These are phyloP conservation scores for Sycophila texana DNA, from an alignment of 2,888 invertebrate species.

Conservation along the genomic window DNA sequence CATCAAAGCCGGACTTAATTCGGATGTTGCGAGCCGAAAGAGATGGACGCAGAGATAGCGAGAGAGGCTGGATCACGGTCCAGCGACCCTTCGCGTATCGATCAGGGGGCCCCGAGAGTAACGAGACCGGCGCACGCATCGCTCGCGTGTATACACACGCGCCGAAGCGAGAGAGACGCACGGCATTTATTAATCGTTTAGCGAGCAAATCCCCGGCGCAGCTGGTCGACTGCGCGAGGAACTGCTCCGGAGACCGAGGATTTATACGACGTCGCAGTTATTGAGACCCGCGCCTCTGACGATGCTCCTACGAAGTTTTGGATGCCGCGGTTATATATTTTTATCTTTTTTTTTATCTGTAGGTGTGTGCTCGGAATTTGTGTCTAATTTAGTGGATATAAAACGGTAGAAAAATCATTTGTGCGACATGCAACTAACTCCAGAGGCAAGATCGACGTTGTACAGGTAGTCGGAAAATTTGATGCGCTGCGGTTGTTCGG, in stretches of 20 bases:
- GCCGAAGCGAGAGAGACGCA: background rate
- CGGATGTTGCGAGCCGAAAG: slow-evolving; percentile 21
- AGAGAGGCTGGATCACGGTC: background rate
- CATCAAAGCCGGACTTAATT: slow-evolving; percentile 30
- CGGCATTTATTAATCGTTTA: slow-evolving; percentile 45
- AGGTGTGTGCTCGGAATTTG: too few relatives aligned
- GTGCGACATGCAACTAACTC: too few relatives aligned
- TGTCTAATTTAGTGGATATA: too few relatives aligned
- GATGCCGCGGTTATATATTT: too few relatives aligned
- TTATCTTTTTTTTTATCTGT: too few relatives aligned
- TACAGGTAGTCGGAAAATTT: too few relatives aligned
- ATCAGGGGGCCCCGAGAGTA: slow-evolving; percentile 17
- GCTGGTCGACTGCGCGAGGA: background rate
- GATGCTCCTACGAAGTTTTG: too few relatives aligned
- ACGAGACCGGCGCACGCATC: slow-evolving; percentile 6
- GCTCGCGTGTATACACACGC: background rate
- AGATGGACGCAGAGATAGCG: background rate
- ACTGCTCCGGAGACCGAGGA: background rate
- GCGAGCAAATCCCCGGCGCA: slow-evolving; percentile 3
- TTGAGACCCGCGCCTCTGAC: background rate
- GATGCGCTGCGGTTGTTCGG: too few relatives aligned
- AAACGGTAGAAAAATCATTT: too few relatives aligned
- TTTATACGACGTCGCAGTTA: background rate
- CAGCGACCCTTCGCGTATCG: slow-evolving; percentile 29
- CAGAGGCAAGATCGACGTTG: too few relatives aligned